Percentiles rank a stretch among this genome's conserved stretches.
Conservation (phyloP, 2,797 vertebrate species). For the Huso huso region DNA sequence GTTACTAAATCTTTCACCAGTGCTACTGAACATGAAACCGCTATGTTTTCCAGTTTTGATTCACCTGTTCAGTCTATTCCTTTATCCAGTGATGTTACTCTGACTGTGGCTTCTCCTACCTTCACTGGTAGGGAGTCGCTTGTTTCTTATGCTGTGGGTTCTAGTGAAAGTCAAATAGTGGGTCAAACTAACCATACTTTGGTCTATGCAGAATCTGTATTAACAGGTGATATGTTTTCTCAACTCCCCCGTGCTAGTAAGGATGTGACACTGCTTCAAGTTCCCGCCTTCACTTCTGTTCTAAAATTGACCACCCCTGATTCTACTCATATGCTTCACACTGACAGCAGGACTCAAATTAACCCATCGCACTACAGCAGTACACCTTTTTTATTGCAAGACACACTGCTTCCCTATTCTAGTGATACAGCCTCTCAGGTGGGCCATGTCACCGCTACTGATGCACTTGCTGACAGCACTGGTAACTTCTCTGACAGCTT, state of each 20-base stretch:
- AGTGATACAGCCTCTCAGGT: constrained; percentile 26
- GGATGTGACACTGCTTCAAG: constrained; percentile 29
- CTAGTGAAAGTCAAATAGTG: constrained; percentile 18
- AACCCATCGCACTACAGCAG: constrained; percentile 20
- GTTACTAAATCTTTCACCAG: constrained; percentile 47
- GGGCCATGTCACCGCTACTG: constrained; percentile 9
- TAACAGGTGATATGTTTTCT: constrained; percentile 6
- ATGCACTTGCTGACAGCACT: constrained; percentile 29
- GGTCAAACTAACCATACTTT: constrained; percentile 34
- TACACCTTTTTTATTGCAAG: constrained; percentile 32
- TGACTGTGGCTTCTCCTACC: constrained; percentile 45
- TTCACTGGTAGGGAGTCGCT: constrained; percentile 59
- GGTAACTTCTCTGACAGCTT: constrained; percentile 36
- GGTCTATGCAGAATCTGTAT: constrained; percentile 39
- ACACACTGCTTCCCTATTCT: neutral
- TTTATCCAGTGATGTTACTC: constrained; percentile 58
- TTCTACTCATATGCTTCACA: constrained; percentile 35
- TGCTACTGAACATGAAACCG: constrained; percentile 45
- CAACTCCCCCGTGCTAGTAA: constrained; percentile 24
- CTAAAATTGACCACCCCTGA: constrained; percentile 33
- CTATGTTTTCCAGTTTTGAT: constrained; percentile 46
- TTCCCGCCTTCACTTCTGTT: constrained; percentile 19
- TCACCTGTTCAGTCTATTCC: constrained; percentile 55
- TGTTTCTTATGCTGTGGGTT: constrained; percentile 54
- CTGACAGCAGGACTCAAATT: neutral